Base-by-base conservation (phyloP, 2,888 invertebrate genomes). In the Syrista parreyssii region DNA sequence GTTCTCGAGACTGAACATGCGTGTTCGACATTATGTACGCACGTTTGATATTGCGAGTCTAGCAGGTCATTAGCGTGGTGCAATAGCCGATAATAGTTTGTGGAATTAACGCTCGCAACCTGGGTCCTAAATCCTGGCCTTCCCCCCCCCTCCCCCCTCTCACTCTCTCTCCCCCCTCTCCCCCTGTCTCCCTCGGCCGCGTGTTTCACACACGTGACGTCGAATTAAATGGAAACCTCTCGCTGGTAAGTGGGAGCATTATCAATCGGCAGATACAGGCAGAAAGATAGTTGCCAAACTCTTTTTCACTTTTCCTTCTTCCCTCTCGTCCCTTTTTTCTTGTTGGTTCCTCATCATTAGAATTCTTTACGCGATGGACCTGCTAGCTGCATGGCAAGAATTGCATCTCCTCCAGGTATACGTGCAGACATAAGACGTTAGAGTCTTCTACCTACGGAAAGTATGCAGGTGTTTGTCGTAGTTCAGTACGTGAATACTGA, bases 81-180 rank as follows among this genome's bases (percentile, higher is more conserved):
- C 71, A 33, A n/a, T 33, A 71, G 71, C 31, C 23, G 71, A 12
- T 71, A 71, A 71, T 71, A 71, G 71, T 71, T 31, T 71, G 32
- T 31, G 23, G 71, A 71, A 71, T 71, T 71, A 71, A 71, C 71
- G 71, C 71, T 23, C 71, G 71, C 32, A 71, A 12, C 71, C 33
- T 71, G 9, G 31, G 9, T 15, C 9, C n/a, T 71, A 71, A 71
- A 23, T 71, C 33, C 32, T 31, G 71, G 31, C 23, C 23, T 9
- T 55, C n/a, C 12, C 12, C 11, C 34, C 33, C 71, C 11, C 1
- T 30, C 30, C 15, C 30, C 12, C 12, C n/a, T 30, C n/a, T n/a
- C n/a, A n/a, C n/a, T n/a, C 23, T 55, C 23, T 55, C n/a, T 23
- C 12, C 11, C 34, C 33, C 71, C 11, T 3, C 34, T 69, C 15